Evolutionary conservation across 2,888 invertebrate genomes (phyloP), one percentile per base, ranked within the genome.

Genomic region (Pseudococcus jackbeardsleyi): DNA sequence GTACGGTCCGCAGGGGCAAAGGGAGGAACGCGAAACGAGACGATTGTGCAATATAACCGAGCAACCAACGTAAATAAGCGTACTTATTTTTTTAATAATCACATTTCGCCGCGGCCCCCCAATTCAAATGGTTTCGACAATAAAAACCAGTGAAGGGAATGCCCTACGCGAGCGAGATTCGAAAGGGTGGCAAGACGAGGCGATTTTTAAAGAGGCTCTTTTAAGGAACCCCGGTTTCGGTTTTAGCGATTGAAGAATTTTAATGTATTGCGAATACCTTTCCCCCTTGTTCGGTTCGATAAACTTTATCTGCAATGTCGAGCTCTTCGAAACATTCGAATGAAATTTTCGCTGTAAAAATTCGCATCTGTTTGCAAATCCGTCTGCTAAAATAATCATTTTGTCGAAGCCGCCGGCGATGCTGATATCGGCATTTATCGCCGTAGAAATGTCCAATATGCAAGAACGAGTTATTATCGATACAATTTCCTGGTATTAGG

Each of bases 51-150:
- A 72, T 33, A 39, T 72, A 72, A 64, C 64, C 64, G 12, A 64
- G 64, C 64, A 59, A 79, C 15, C 59, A 64, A 82, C 79, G 79
- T 46, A 82, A 82, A 82, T 82, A 82, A 46, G 79, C 79, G 79
- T 82, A 82, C 79, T 82, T 46, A 82, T 82, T 82, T 82, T 82
- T 82, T 82, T 82, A 82, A 82, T 82, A 82, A 82, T 82, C 42
- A 46, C 46, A 82, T 82, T 46, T 46, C 46, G 42, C 19, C 79
- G 79, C 39, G 42, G 46, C 46, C 79, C 79, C 42, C 79, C 72
- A 17, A 19, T 82, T 46, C 42, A 46, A 82, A 82, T 82, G 79
- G 79, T 46, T 82, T 82, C 79, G 46, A 82, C 79, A 82, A 82
- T 82, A 82, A 82, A 82, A 46, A 82, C 46, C 46, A 42, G 79